Conservation (phyloP, 2,888 invertebrate genomes). For the Smittia aterrima region DNA sequence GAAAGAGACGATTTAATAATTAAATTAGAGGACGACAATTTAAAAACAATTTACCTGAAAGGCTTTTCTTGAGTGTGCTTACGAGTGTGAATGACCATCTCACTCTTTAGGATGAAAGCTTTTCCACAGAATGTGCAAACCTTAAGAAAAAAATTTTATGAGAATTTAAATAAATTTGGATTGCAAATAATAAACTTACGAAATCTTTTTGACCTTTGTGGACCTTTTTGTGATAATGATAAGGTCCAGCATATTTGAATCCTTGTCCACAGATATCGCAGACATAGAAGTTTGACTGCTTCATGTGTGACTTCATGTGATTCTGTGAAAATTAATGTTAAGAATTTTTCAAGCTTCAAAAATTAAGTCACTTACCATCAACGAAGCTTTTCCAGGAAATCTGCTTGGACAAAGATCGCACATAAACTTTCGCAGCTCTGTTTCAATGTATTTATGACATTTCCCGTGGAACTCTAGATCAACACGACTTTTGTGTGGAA, state of each 20-base stretch:
- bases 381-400: neutral
- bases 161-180: neutral
- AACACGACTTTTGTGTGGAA: too few relatives aligned
- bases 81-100: constrained; percentile 1
- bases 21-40: neutral
- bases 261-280: constrained; percentile 9
- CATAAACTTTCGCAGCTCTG: neutral
- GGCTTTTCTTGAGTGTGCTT: constrained; percentile 18
- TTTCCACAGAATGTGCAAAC: constrained; percentile 1
- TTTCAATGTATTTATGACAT: neutral
- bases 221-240: constrained; percentile 11
- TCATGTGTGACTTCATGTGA: constrained; percentile 12
- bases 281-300: constrained; percentile 14
- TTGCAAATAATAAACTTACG: neutral
- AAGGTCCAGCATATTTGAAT: neutral
- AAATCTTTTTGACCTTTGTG: neutral
- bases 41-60: neutral
- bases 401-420: neutral
- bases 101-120: neutral
- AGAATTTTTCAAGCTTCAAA: neutral
- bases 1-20: neutral
- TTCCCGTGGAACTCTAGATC: neutral
- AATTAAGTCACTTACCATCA: neutral
- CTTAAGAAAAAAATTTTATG: neutral
- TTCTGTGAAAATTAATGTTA: neutral